These are phyloP conservation scores for Vanessa tameamea DNA, from an alignment of 1,140 invertebrate genomes.

Conservation along the genomic window DNA sequence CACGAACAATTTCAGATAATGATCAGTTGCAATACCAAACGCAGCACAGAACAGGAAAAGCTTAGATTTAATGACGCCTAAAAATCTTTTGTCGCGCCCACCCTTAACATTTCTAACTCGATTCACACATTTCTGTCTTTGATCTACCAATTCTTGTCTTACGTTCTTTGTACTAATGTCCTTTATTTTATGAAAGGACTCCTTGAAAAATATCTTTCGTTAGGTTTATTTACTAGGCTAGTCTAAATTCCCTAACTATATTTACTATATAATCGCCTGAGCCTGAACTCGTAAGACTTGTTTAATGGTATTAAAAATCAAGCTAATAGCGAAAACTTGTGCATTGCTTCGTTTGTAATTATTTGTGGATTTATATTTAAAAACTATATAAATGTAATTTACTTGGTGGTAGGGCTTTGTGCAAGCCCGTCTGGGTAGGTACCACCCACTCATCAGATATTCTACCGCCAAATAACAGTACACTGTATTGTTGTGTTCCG, in stretches of 20 bases:
- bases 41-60: conserved; percentile 39
- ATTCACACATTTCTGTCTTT: conserved; percentile 57
- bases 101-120: conserved; percentile 44
- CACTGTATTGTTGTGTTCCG: too few relatives aligned
- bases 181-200: not conserved
- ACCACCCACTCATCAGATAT: too few relatives aligned
- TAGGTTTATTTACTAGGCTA: not conserved
- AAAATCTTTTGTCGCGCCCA: conserved; percentile 43
- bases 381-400: too few relatives aligned
- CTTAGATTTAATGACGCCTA: conserved; percentile 56
- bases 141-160: conserved; percentile 39
- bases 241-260: not conserved
- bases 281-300: too few relatives aligned
- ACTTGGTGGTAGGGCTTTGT: too few relatives aligned
- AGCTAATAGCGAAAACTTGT: too few relatives aligned
- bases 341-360: too few relatives aligned
- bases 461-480: too few relatives aligned
- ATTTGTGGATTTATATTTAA: too few relatives aligned
- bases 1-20: not conserved
- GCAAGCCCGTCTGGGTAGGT: too few relatives aligned
- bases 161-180: conserved; percentile 17
- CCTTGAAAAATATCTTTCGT: not conserved
- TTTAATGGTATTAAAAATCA: too few relatives aligned
- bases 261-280: not conserved
- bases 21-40: conserved; percentile 8